Base-by-base conservation (phyloP, 1,140 invertebrate species). In the Bombus polaris region DNA sequence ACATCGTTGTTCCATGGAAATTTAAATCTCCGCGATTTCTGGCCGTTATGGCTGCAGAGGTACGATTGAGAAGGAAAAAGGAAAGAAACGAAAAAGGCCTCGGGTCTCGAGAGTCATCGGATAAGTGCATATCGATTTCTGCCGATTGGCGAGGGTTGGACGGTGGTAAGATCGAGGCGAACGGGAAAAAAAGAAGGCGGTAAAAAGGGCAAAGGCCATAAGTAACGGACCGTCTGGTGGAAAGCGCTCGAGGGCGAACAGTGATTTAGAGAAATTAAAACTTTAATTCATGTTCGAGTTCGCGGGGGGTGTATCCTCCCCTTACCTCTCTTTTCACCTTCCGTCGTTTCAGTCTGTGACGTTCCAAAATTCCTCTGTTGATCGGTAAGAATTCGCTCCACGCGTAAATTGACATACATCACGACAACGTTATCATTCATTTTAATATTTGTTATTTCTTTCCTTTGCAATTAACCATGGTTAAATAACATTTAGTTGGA, bases 191-290 rank as follows among this genome's bases (percentile, higher is more conserved):
- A 92, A 92, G 88, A 85, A 94, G 91, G 90, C 90, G 90, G 90
- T 91, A 92, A 94, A 89, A 94, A 95, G 93, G 93, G 94, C 93
- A 94, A 93, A 93, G 88, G 92, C 93, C 92, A 95, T 95, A 95
- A 95, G 94, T 95, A 95, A 95, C 94, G 93, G 92, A 93, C 94
- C 94, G 94, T 94, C 94, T 95, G 94, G 91, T 94, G 90, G 93
- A 94, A 94, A 93, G 92, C 92, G 93, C 94, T 93, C 90, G 91
- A 92, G 93, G 93, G 92, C 92, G 93, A 94, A 92, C 92, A 93
- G 94, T 95, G 94, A 95, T 95, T 95, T 95, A 95, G 94, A 95
- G 94, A 95, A 95, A 95, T 95, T 95, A 95, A 95, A 95, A 95
- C 93, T 95, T 95, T 95, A 95, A 95, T 95, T 95, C 94, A 95